phyloP scores from a whole-genome alignment of 2,113 vertebrate genomes.

The Passerina amoena region DNA sequence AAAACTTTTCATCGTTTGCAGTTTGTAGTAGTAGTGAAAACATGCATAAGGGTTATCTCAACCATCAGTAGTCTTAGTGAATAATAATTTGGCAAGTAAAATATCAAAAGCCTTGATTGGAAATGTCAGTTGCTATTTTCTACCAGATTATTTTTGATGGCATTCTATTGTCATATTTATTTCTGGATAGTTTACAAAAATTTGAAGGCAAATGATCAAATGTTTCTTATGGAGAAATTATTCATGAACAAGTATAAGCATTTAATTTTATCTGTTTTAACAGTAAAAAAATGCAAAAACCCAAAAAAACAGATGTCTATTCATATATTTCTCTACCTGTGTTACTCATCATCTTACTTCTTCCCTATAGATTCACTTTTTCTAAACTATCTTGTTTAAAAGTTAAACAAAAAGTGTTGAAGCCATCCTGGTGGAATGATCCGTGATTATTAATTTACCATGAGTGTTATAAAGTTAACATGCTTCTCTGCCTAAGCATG shows the following conservation, averaged over 20 bases:
- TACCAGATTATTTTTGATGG: neutral
- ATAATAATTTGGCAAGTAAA: neutral
- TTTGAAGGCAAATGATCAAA: neutral
- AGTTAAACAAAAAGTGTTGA: neutral
- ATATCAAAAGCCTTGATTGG: neutral
- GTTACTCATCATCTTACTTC: neutral
- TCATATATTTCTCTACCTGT: neutral
- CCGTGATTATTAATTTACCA: neutral
- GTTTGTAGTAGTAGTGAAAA: neutral
- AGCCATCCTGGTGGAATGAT: neutral
- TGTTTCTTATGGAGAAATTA: neutral
- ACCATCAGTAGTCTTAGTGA: neutral
- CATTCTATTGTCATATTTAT: neutral
- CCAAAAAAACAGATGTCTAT: neutral
- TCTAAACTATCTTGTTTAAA: neutral
- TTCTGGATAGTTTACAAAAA: neutral
- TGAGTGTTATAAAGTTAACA: accelerated
- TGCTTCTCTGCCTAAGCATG: neutral
- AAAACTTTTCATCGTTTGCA: neutral
- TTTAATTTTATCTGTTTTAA: neutral
- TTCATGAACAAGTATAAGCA: neutral
- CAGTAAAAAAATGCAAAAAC: neutral
- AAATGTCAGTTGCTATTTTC: neutral
- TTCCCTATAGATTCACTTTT: neutral
- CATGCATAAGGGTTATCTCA: neutral